phyloP scores from a whole-genome alignment of 2,888 invertebrate genomes.

The Chesias legatella region DNA sequence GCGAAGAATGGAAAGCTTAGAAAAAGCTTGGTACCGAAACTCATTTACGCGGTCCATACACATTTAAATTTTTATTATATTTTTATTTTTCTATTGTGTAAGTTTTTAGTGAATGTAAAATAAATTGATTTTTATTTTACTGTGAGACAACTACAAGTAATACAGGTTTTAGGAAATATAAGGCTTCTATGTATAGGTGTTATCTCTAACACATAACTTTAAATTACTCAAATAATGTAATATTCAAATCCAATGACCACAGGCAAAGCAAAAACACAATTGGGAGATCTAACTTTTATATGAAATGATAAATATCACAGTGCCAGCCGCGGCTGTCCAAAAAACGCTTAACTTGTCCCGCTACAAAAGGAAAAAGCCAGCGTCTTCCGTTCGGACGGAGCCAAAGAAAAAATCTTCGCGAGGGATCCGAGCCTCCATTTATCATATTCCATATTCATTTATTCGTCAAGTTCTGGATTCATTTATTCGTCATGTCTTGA shows the following conservation, averaged over 20 bases:
- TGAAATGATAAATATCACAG: conserved; percentile 77
- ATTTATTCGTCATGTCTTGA: conserved; percentile 82
- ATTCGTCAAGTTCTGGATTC: conserved; percentile 82
- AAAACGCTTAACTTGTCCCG: conserved; percentile 80
- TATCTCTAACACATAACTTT: conserved; percentile 1
- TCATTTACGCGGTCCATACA: no score
- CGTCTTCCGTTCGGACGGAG: conserved; percentile 79
- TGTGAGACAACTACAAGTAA: no score
- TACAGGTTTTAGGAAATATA: no score
- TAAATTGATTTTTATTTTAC: no score
- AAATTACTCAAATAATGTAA: conserved; percentile 17
- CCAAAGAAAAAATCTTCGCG: conserved; percentile 78
- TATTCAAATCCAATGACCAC: conserved; percentile 46
- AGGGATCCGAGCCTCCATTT: conserved; percentile 77
- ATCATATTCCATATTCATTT: conserved; percentile 82
- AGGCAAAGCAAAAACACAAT: conserved; percentile 63
- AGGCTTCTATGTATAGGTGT: background rate
- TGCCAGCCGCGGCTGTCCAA: conserved; percentile 67
- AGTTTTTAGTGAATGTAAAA: no score
- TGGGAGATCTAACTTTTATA: conserved; percentile 66
- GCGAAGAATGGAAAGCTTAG: no score
- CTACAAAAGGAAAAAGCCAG: conserved; percentile 79
- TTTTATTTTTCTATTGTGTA: no score
- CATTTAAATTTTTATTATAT: no score
- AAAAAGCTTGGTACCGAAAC: no score